Percentiles rank a stretch among this genome's conserved stretches.
phyloP scores from a whole-genome alignment of 2,113 vertebrate species.

The Mesitornis unicolor region DNA sequence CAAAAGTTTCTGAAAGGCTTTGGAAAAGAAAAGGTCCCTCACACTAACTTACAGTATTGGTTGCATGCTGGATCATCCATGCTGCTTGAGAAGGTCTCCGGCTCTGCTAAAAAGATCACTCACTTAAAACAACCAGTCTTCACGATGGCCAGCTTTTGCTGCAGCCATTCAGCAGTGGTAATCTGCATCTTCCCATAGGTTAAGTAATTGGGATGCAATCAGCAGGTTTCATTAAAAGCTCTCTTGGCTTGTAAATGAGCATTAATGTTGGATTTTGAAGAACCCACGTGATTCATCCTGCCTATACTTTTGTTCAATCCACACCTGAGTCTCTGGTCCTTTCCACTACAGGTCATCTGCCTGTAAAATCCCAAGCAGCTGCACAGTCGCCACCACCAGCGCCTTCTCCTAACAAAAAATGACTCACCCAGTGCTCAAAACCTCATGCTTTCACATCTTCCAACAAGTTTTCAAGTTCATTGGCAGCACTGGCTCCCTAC shows the following conservation, averaged over 20 bases:
- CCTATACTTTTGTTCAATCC: background rate
- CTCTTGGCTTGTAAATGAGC: background rate
- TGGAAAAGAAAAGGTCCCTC: background rate
- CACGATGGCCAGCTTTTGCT: background rate
- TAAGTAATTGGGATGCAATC: background rate
- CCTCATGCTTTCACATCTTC: background rate
- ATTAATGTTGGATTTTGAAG: background rate
- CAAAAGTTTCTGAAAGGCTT: background rate
- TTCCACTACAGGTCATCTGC: background rate
- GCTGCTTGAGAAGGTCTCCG: background rate
- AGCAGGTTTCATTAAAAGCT: background rate
- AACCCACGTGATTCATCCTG: background rate
- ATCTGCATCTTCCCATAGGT: background rate
- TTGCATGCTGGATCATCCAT: background rate
- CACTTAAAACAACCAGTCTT: background rate
- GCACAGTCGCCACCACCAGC: accelerated
- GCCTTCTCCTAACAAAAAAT: background rate
- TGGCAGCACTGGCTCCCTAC: background rate
- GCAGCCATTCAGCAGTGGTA: background rate
- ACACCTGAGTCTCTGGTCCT: background rate
- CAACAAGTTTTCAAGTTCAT: background rate
- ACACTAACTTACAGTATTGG: background rate
- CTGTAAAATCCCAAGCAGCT: background rate
- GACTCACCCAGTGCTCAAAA: background rate
- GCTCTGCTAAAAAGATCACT: background rate